Conservation (phyloP, 2,888 invertebrate genomes). For the Rhyacophila evoluta region DNA sequence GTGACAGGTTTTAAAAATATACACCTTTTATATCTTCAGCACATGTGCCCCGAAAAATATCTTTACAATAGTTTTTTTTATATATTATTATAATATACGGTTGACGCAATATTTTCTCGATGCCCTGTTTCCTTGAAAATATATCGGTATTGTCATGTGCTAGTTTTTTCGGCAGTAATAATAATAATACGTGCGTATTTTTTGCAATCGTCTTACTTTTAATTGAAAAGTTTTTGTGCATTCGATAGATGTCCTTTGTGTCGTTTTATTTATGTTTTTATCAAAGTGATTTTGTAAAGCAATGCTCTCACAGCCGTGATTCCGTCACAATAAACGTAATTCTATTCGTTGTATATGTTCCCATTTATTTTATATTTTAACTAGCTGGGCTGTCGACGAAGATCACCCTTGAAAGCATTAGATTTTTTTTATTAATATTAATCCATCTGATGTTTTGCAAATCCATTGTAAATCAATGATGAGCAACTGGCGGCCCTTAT, state of each 20-base stretch:
- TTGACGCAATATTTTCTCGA: not conserved
- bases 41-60: not conserved
- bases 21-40: not conserved
- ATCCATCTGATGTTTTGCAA: too few relatives aligned
- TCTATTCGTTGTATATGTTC: too few relatives aligned
- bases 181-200: not conserved
- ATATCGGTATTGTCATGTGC: constrained; percentile 1
- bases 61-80: not conserved
- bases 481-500: too few relatives aligned
- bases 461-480: too few relatives aligned
- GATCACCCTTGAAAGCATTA: too few relatives aligned
- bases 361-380: too few relatives aligned
- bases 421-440: too few relatives aligned
- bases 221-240: not conserved
- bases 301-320: too few relatives aligned
- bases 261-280: not conserved
- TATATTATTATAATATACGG: too few relatives aligned
- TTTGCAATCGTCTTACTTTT: not conserved
- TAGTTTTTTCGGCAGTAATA: not conserved
- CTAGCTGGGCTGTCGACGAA: too few relatives aligned
- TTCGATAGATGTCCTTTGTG: not conserved
- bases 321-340: too few relatives aligned
- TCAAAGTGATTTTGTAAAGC: too few relatives aligned
- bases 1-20: not conserved
- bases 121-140: not conserved